These are phyloP conservation scores for Melanaphis sacchari DNA, from an alignment of 1,140 invertebrate genomes.

Conservation along the genomic window DNA sequence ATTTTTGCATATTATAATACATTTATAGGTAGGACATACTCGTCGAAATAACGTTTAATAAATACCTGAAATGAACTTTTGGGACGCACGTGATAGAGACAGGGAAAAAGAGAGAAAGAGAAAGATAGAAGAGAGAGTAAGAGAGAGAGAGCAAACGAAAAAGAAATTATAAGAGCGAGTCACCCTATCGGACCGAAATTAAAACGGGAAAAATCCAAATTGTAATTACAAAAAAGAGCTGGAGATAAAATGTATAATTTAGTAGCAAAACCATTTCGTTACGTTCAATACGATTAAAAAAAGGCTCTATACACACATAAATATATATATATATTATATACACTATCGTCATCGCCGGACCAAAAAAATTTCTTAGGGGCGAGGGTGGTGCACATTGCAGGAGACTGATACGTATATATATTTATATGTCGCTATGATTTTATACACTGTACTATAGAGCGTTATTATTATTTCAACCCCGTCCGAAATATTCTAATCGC, in stretches of 20 bases:
- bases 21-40: neutral
- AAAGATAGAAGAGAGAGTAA: neutral
- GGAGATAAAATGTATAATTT: neutral
- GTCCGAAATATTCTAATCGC: neutral
- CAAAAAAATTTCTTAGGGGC: neutral
- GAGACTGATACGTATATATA: neutral
- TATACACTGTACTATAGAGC: neutral
- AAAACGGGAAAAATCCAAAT: neutral
- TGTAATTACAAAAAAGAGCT: neutral
- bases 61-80: neutral
- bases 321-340: neutral
- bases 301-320: neutral
- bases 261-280: neutral
- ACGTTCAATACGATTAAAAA: neutral
- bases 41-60: neutral
- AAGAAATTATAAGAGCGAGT: neutral
- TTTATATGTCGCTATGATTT: neutral
- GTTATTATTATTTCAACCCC: neutral
- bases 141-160: neutral
- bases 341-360: neutral
- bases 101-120: neutral
- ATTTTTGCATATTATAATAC: neutral
- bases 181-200: neutral
- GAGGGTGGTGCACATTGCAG: neutral
- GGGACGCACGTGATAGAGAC: too few relatives aligned